Conservation (phyloP, 2,113 vertebrate species). For the Dicerorhinus sumatrensis region DNA sequence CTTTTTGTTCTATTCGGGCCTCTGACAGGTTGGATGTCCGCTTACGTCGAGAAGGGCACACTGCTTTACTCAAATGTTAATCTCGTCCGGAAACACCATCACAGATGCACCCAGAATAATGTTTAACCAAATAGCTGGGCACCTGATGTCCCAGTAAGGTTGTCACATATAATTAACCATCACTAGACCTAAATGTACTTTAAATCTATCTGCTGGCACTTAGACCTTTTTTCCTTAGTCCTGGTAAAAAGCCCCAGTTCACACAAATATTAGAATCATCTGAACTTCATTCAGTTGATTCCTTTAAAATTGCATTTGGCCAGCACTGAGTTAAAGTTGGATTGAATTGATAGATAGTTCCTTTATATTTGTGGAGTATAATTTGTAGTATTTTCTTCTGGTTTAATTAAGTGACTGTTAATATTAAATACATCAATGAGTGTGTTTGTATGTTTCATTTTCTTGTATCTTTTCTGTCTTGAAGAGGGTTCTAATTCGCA, state of each 20-base stretch:
- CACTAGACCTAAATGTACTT: neutral
- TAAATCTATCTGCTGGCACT: neutral
- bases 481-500: neutral
- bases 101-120: neutral
- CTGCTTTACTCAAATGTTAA: neutral
- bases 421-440: neutral
- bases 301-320: neutral
- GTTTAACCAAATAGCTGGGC: neutral
- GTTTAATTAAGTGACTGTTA: neutral
- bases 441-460: neutral
- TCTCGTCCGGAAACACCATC: neutral
- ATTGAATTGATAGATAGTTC: neutral
- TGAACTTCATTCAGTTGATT: neutral
- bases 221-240: neutral
- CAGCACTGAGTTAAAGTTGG: neutral
- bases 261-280: neutral
- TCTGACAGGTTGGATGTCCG: neutral
- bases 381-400: constrained; percentile 6
- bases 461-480: neutral
- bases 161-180: neutral
- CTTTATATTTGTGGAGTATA: neutral
- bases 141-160: neutral
- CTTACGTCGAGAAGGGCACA: neutral
- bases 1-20: neutral
- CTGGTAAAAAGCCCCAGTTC: neutral